Base-by-base conservation (phyloP, 2,797 vertebrate species). In the Silurus lanzhouensis region DNA sequence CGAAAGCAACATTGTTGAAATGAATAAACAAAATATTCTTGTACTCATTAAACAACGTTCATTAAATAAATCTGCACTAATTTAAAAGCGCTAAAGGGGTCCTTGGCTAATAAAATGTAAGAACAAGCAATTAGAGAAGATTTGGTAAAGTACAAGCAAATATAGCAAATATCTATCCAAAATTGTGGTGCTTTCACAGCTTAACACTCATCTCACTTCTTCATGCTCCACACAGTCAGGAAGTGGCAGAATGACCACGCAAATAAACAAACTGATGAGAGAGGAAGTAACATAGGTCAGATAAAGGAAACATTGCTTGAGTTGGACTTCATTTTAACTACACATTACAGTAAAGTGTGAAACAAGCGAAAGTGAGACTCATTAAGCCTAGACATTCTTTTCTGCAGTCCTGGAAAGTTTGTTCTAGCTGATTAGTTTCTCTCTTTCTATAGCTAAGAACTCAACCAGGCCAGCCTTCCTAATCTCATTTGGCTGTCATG, bases 401-500 rank as follows among this genome's bases (percentile, higher is more conserved):
- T 81, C 83, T 87, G 78, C 81, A 76, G 68, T 72, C 87, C 86
- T 80, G 67, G 85, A 85, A 85, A 31, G 79, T 67, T 79, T 38
- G 70, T 86, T 89, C 88, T 82, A 55, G 75, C 84, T 46, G 61
- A 87, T 89, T 89, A 90, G 77, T 85, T 87, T 84, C 75, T 85
- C 79, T 84, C 86, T 75, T 67, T 82, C 78, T 78, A 71, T 76
- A 82, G 85, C 83, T 71, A 58, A 87, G 86, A 87, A 83, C 76
- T 87, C 71, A 86, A 84, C 79, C 58, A 44, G 17, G 81, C 90
- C 38, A 74, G 64, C 80, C 86, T 79, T 90, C 80, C 77, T 89
- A 91, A 93, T 94, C 93, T 93, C 87, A 88, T 90, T 93, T 92
- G 86, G 89, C 61, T 68, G 89, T 90, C 91, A 91, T 89, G 89